Base-by-base conservation (phyloP, 2,888 invertebrate species). In the Ochropleura plecta region DNA sequence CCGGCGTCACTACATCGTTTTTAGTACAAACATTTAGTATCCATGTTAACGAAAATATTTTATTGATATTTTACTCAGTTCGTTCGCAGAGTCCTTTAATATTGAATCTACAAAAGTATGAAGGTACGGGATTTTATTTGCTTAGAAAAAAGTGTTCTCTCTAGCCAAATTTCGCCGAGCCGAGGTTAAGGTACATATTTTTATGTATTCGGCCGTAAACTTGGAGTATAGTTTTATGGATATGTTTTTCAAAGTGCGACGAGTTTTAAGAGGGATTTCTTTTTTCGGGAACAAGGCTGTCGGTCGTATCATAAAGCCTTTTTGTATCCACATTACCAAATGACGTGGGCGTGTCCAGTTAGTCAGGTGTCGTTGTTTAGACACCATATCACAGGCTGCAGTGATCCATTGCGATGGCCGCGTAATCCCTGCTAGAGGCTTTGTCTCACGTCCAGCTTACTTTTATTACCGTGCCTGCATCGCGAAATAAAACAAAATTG, bases 401-500 rank as follows among this genome's bases (percentile, higher is more conserved):
- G 95, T 94, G 95, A 95, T 95, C 95, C 96, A 94, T 94, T 92
- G 92, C 95, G 92, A 94, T 94, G 95, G 94, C 94, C 91, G 92
- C 89, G 94, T 96, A 96, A 96, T 96, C 96, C 96, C 92, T 84
- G 88, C 94, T 90, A 91, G 93, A 94, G 95, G 96, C 95, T 94
- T 93, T 94, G 95, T 95, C 96, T 95, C 96, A 96, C 96, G 96
- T 96, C 95, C 95, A 95, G 96, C 95, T 96, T 96, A 96, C 96
- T 96, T 96, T 96, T 96, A 96, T 95, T 96, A 96, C 96, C 94
- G 94, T 94, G 95, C 95, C 95, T 95, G 95, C 94, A 96, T 95
- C 93, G 92, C 92, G 94, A 95, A 96, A 96, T 96, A 96, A 96
- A 96, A 96, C 96, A 96, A 96, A 96, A 96, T 96, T 96, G 96